Conservation (phyloP, 2,888 invertebrate genomes). For the Crocallis elinguaria region DNA sequence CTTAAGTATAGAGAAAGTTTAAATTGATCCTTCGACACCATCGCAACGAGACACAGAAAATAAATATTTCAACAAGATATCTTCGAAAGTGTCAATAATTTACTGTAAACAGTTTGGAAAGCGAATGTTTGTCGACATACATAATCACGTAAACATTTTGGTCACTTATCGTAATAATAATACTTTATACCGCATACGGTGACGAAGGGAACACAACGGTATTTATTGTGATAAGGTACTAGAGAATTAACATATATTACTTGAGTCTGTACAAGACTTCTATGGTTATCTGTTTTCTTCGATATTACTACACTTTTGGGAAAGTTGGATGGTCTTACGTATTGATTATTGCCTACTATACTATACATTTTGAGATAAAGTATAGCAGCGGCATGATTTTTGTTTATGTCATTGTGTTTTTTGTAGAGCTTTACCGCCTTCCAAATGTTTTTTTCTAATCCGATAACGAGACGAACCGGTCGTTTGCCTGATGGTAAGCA, state of each 20-base stretch:
- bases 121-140: slow-evolving; percentile 10
- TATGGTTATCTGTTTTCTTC: slow-evolving; percentile 18
- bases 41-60: slow-evolving; percentile 4
- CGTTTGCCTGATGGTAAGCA: no score
- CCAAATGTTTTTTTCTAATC: no score
- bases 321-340: slow-evolving; percentile 20
- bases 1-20: slow-evolving; percentile 25
- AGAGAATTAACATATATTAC: slow-evolving; percentile 8
- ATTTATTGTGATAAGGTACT: slow-evolving; percentile 9
- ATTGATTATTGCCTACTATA: slow-evolving; percentile 18
- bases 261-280: slow-evolving; percentile 19
- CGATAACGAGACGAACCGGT: no score
- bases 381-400: not conserved
- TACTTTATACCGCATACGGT: slow-evolving; percentile 5
- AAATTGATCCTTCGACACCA: slow-evolving; percentile 22
- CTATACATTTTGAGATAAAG: slow-evolving; percentile 11
- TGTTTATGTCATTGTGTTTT: not conserved
- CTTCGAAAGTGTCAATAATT: slow-evolving; percentile 25
- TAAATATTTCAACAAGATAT: slow-evolving; percentile 25
- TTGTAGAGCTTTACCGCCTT: no score
- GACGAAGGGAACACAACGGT: not conserved
- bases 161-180: slow-evolving; percentile 13
- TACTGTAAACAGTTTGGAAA: slow-evolving; percentile 23
- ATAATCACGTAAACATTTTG: slow-evolving; percentile 19
- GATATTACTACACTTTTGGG: slow-evolving; percentile 9